Evolutionary conservation across 2,888 invertebrate genomes (phyloP), one percentile per base, ranked within the genome.

Genomic region (Andrena flavipes): DNA sequence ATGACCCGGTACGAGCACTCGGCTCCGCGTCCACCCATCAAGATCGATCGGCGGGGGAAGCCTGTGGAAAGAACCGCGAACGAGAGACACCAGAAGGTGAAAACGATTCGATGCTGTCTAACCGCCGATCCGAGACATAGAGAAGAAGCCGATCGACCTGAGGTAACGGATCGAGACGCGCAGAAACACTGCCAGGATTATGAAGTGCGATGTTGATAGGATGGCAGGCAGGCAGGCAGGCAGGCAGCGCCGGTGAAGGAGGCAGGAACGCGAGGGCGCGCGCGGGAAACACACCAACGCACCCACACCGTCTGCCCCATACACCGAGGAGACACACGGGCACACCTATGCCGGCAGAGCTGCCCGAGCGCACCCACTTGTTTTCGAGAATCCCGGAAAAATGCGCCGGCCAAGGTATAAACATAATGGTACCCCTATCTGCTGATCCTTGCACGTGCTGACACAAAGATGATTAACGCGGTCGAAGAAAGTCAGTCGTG

Each of bases 171-270:
- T 89, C 89, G 91, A 90, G 90, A 89, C 88, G 90, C 91, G 88
- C 89, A 85, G 91, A 91, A 92, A 91, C 89, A 92, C 90, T 88
- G 91, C 88, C 90, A 86, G 91, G 90, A 88, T 90, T 92, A 92
- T 91, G 91, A 92, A 92, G 92, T 91, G 92, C 92, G 91, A 92
- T 92, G 92, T 91, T 90, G 92, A 91, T 90, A 87, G 89, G 91
- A 92, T 91, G 92, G 91, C 88, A 87, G 79, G 84, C 42, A 16
- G 42, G 42, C 85, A 83, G 82, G 75, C 84, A 83, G 82, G 75
- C 74, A 74, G 76, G 80, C 84, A 82, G 86, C 82, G 86, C 83
- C 79, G 86, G 87, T 77, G 87, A 85, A 88, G 86, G 87, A 84
- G 88, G 87, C 87, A 87, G 85, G 85, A 83, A 76, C 80, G 85